Evolutionary conservation across 2,888 invertebrate genomes (phyloP).

Genomic region (Acronicta leporina): DNA sequence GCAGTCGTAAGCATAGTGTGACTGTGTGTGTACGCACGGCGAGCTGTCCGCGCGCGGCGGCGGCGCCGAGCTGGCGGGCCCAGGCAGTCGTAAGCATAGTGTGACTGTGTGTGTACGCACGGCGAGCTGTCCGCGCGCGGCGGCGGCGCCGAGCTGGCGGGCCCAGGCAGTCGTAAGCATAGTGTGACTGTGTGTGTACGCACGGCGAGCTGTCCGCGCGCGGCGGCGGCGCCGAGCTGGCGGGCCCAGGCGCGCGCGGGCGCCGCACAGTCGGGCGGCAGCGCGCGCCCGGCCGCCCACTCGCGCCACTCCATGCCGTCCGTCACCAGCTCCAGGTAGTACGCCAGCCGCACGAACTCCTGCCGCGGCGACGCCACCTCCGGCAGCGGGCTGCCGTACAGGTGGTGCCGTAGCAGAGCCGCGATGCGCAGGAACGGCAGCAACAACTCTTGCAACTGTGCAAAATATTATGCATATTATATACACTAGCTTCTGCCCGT

Average conservation of each 20-base stretch:
- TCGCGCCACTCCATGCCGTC: conserved; percentile 68
- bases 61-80: too few relatives aligned
- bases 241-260: conserved; percentile 73
- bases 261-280: conserved; percentile 45
- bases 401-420: conserved; percentile 94
- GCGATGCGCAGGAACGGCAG: conserved; percentile 96
- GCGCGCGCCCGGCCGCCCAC: conserved; percentile 65
- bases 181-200: too few relatives aligned
- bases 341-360: conserved; percentile 94
- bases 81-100: too few relatives aligned
- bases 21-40: too few relatives aligned
- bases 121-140: too few relatives aligned
- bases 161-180: too few relatives aligned
- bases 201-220: conserved; percentile 77
- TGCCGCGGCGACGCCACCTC: conserved; percentile 90
- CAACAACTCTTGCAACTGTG: conserved; percentile 93
- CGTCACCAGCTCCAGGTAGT: conserved; percentile 92
- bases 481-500: too few relatives aligned
- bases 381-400: conserved; percentile 94
- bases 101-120: too few relatives aligned
- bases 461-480: too few relatives aligned
- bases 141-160: too few relatives aligned
- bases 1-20: too few relatives aligned
- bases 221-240: conserved; percentile 71
- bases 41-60: too few relatives aligned